Conservation (phyloP, 2,113 vertebrate genomes). For the Silurus glanis region DNA sequence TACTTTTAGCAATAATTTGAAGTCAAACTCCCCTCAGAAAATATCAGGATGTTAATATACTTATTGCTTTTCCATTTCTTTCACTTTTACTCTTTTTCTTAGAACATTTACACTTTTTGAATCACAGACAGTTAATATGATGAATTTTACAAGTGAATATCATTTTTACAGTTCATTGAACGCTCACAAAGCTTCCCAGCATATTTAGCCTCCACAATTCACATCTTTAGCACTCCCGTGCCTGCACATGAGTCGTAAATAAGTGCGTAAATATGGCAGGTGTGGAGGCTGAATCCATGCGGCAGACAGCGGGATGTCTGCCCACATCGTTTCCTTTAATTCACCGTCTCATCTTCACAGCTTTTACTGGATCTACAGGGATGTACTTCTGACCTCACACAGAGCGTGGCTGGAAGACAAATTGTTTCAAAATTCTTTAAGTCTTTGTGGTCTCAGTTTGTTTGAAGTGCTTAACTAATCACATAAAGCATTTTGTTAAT, state of each 20-base stretch:
- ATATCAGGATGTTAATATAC: background rate
- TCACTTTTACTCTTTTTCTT: background rate
- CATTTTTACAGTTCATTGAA: conserved; percentile 20
- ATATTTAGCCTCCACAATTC: conserved; percentile 27
- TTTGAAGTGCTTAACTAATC: background rate
- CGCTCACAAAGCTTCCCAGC: background rate
- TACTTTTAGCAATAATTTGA: background rate
- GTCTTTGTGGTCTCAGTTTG: background rate
- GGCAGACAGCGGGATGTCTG: conserved; percentile 35
- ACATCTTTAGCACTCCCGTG: conserved; percentile 11
- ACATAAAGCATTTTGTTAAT: conserved; percentile 9
- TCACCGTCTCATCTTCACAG: conserved; percentile 13
- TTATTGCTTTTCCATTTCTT: background rate
- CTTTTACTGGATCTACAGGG: background rate
- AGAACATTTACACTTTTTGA: background rate
- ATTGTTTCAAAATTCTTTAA: background rate
- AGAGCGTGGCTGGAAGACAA: background rate
- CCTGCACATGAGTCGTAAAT: conserved; percentile 19
- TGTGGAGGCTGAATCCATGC: conserved; percentile 29
- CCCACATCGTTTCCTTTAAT: conserved; percentile 21
- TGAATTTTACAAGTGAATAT: background rate
- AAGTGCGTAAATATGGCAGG: conserved; percentile 20
- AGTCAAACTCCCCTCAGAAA: background rate
- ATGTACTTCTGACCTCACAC: conserved; percentile 30
- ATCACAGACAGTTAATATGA: background rate